Percentiles rank a stretch among this genome's conserved stretches.
These are phyloP conservation scores for Myzus persicae DNA, from an alignment of 1,140 invertebrate species.

Conservation along the genomic window DNA sequence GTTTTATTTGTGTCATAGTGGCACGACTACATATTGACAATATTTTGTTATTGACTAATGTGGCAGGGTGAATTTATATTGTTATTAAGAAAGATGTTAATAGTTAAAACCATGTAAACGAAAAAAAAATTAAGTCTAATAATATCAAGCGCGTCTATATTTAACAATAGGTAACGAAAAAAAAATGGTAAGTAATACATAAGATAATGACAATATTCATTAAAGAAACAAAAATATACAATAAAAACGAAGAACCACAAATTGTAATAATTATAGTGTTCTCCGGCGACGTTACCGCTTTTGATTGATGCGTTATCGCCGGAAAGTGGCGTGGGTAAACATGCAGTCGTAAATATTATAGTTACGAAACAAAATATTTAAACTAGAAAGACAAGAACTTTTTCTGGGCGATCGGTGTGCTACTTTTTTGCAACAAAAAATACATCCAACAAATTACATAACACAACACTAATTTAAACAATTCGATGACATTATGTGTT, in stretches of 20 bases:
- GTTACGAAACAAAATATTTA: conserved; percentile 7
- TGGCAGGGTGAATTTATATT: too few species aligned
- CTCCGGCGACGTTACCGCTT: neutral
- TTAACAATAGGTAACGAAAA: neutral
- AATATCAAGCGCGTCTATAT: neutral
- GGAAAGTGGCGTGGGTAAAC: neutral
- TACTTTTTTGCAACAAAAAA: neutral
- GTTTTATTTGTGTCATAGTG: too few species aligned
- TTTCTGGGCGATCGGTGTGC: neutral
- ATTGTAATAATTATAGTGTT: neutral
- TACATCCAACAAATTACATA: neutral
- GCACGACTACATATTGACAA: too few species aligned
- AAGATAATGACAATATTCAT: neutral
- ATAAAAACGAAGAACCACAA: neutral
- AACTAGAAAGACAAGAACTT: neutral
- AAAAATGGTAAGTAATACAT: neutral
- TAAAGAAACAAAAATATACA: neutral
- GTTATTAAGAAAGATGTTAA: too few species aligned
- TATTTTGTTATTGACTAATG: too few species aligned
- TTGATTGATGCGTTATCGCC: neutral
- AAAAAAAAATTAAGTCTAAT: too few species aligned
- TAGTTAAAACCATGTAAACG: too few species aligned
- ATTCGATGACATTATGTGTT: neutral
- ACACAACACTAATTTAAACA: neutral
- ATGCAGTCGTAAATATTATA: neutral